phyloP scores from a whole-genome alignment of 1,140 invertebrate genomes.

The Drosophila nebulosa region DNA sequence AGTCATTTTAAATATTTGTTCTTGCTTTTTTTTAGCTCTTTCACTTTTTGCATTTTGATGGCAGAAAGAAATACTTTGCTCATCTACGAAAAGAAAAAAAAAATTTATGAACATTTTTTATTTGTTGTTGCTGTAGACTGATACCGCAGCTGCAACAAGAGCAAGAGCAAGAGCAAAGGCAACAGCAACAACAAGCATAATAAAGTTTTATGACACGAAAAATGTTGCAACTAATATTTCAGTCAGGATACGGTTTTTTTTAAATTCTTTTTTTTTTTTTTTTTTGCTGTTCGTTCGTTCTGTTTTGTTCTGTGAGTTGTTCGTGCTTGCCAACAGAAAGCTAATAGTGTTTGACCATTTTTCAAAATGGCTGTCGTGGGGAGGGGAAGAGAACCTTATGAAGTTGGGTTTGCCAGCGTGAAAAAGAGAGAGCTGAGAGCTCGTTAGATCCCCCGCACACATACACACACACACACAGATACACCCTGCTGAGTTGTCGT shows the following conservation, averaged over 20 bases:
- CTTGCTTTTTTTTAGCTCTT: neutral
- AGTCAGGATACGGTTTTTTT: constrained; percentile 34
- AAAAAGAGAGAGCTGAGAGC: constrained; percentile 10
- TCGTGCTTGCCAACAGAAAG: constrained; percentile 48
- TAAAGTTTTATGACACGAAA: constrained; percentile 73
- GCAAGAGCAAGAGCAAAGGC: constrained; percentile 24
- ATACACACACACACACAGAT: constrained; percentile 23
- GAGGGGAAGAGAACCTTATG: constrained; percentile 9
- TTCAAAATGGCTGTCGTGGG: constrained; percentile 55
- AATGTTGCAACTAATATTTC: constrained; percentile 77
- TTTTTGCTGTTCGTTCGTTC: neutral
- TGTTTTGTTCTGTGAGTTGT: constrained; percentile 18
- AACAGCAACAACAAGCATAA: constrained; percentile 38
- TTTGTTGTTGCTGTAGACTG: constrained; percentile 8
- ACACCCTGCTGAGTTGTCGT: constrained; percentile 46
- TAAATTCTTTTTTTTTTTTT: neutral
- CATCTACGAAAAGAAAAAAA: neutral
- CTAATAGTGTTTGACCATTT: constrained; percentile 78
- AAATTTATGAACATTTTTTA: constrained; percentile 35
- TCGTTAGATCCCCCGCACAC: constrained; percentile 16
- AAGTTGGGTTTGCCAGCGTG: neutral
- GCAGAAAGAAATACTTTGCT: constrained; percentile 14
- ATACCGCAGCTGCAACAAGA: constrained; percentile 20
- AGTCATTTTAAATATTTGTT: constrained; percentile 46
- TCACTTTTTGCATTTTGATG: neutral